Evolutionary conservation across 2,797 vertebrate species (phyloP).

Genomic region (Clarias laeviceps): DNA sequence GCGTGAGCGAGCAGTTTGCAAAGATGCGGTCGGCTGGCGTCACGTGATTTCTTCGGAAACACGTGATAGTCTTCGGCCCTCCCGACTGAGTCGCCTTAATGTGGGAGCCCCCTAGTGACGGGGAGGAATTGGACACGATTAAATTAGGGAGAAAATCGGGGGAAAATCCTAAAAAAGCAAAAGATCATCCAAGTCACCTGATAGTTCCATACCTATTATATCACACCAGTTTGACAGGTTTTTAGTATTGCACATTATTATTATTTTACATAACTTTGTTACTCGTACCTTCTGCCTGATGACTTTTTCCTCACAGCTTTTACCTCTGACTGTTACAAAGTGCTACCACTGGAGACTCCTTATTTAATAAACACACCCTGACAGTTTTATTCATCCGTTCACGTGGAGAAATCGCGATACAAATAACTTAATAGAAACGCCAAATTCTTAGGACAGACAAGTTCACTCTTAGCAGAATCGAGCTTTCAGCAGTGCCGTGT

Average conservation of each 20-base stretch:
- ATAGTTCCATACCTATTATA: background rate
- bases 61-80: no score
- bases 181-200: background rate
- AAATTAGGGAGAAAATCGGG: no score
- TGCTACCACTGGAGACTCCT: background rate
- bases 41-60: no score
- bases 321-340: conserved; percentile 3
- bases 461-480: background rate
- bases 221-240: background rate
- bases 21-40: no score
- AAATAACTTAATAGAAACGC: background rate
- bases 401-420: background rate
- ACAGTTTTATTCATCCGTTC: background rate
- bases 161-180: no score
- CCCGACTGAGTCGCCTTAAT: no score
- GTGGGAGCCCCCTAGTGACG: no score
- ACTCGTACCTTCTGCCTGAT: background rate
- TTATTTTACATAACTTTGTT: no score
- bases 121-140: no score
- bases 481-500: background rate
- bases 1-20: no score
- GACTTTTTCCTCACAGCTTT: background rate
- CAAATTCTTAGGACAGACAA: background rate
- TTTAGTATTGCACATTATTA: background rate
- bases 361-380: background rate